These are phyloP conservation scores for Nemopilema nomurai DNA, from an alignment of 30 jellyfish, hydroid and myxozoan species.

Conservation along the genomic window DNA sequence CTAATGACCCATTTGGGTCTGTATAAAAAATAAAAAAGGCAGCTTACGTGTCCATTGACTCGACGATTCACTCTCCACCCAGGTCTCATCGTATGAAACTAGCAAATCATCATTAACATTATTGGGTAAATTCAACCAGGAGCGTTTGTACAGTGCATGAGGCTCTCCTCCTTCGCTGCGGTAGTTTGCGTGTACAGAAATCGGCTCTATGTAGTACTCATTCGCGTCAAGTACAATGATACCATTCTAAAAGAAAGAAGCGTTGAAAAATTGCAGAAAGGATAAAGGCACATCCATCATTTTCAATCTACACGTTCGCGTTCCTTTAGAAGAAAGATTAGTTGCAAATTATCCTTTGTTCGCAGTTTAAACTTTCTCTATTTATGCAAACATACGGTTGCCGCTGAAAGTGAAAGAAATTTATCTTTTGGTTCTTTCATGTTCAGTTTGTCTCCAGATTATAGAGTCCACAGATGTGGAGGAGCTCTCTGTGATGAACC, in stretches of 20 bases:
- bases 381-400: no score
- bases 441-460: not conserved
- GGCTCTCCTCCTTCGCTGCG: slow-evolving; percentile 42
- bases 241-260: slow-evolving; percentile 36
- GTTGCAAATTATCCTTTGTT: no score
- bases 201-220: slow-evolving; percentile 61
- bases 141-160: slow-evolving; percentile 57
- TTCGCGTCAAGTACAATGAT: slow-evolving; percentile 24
- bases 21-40: not conserved
- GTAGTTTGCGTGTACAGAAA: slow-evolving; percentile 48
- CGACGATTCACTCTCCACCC: slow-evolving; percentile 12
- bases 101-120: slow-evolving; percentile 43
- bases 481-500: no score
- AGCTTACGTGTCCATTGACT: slow-evolving; percentile 10
- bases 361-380: no score
- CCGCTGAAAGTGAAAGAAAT: no score
- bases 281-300: not conserved
- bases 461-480: no score
- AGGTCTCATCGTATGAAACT: slow-evolving; percentile 38
- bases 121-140: slow-evolving; percentile 55
- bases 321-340: no score
- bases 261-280: not conserved
- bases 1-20: not conserved
- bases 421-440: not conserved
- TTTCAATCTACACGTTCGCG: no score